Conservation (phyloP, 1,140 invertebrate genomes). For the Pseudobourletiella spinata region DNA sequence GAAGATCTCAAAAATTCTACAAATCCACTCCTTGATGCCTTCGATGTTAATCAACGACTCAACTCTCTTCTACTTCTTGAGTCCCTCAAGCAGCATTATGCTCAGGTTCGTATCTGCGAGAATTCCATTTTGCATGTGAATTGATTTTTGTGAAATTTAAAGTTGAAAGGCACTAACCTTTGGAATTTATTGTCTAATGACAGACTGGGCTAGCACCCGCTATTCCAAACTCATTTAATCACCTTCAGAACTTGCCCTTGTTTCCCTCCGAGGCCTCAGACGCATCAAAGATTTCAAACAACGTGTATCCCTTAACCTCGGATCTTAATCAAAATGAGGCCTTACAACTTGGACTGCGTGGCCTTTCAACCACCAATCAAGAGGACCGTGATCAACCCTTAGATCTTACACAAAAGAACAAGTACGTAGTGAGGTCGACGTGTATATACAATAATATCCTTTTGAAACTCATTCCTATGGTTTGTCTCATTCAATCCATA, state of each 20-base stretch:
- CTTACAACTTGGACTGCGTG: constrained; percentile 3
- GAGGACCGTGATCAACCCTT: constrained; percentile 21
- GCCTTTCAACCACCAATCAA: constrained; percentile 2
- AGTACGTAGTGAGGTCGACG: constrained; percentile 8
- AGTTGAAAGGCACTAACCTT: too few species aligned
- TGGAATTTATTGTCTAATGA: too few species aligned
- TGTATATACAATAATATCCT: too few species aligned
- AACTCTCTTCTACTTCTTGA: constrained; percentile 30
- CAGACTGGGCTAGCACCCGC: not conserved
- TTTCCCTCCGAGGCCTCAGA: constrained; percentile 9
- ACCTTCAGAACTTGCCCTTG: constrained; percentile 15
- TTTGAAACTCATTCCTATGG: too few species aligned
- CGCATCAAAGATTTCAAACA: constrained; percentile 2
- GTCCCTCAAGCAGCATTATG: constrained; percentile 24
- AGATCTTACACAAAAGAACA: constrained; percentile 26
- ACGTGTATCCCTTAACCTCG: not conserved
- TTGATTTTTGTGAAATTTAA: too few species aligned
- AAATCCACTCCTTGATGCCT: constrained; percentile 11
- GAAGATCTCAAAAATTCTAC: constrained; percentile 10
- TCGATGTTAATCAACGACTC: constrained; percentile 30
- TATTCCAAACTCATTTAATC: constrained; percentile 21
- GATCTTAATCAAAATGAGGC: constrained; percentile 7
- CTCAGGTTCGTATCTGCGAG: constrained; percentile 12
- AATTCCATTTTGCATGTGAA: too few species aligned
- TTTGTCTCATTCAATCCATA: too few species aligned